A percentile compares a stretch with the other conserved stretches of the same genome.
phyloP scores from a whole-genome alignment of 1,140 invertebrate species.

The Marisa cornuarietis region DNA sequence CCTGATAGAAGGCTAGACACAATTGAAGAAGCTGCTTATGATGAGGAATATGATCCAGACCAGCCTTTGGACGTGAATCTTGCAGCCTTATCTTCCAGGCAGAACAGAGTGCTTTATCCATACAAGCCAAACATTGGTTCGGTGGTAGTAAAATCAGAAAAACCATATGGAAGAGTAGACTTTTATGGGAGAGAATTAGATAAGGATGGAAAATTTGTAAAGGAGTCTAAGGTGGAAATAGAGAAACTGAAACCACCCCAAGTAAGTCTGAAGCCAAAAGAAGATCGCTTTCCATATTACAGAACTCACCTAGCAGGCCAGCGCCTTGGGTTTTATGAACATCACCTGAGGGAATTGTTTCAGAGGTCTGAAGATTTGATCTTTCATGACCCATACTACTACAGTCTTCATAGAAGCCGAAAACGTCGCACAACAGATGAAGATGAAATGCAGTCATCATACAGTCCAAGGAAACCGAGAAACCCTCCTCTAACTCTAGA shows the following conservation, averaged over 20 bases:
- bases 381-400: slow-evolving; percentile 3
- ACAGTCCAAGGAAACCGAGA: too few species aligned
- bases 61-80: slow-evolving; percentile 11
- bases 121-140: neutral
- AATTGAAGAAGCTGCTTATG: slow-evolving; percentile 9
- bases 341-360: slow-evolving; percentile 1
- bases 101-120: slow-evolving; percentile 2
- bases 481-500: too few species aligned
- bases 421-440: neutral
- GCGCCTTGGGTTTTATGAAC: slow-evolving; percentile 5
- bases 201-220: neutral
- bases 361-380: neutral
- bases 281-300: slow-evolving; percentile 7
- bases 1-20: slow-evolving; percentile 6
- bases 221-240: neutral
- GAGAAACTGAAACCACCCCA: neutral
- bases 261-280: neutral
- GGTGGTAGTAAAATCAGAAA: slow-evolving; percentile 10
- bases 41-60: neutral
- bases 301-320: neutral
- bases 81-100: neutral
- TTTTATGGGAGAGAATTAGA: slow-evolving; percentile 8
- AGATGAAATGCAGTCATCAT: too few species aligned
- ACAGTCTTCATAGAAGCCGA: neutral
- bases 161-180: slow-evolving; percentile 14